Base-by-base conservation (phyloP, 2,113 vertebrate species). In the Poeciliopsis prolifica region DNA sequence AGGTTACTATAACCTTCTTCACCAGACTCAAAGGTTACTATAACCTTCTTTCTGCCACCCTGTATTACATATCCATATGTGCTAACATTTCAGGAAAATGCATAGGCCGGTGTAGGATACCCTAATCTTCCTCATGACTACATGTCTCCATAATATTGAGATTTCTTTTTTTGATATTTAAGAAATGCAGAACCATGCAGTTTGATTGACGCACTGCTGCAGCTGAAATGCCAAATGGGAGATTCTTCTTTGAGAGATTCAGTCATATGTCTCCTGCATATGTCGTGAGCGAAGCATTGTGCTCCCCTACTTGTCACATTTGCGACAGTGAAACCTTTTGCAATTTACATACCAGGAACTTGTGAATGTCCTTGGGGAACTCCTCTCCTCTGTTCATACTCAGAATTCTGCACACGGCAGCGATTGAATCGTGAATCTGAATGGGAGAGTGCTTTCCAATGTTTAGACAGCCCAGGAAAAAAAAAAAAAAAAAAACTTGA, bases 271-370 rank as follows among this genome's bases (percentile, higher is more conserved):
- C 77, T 83, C 64, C 72, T 68, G 76, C 90, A 82, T 61, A 67
- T 71, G 79, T 84, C 76, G 71, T 37, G 78, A 75, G 72, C 58
- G 71, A 74, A 74, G 68, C 74, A 26, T 30, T 17, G 13, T 9
- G 68, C 78, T 73, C 68, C 70, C 62, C 42, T 30, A 64, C 77
- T 72, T 70, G 61, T n/a, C 83, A 10, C 68, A 68, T 65, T 77
- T 84, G 80, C 48, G 60, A 60, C 79, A 69, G 83, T 71, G 73
- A 66, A 83, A 65, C 65, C 65, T 30, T 74, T 81, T 67, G 8
- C 79, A 68, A 90, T 91, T 92, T 91, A 78, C 89, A 93, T 90
- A 87, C 82, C 78, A 86, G 72, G 87, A 90, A 89, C 82, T 83
- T 89, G 71, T 68, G 74, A 75, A 74, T 72, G 84, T 87, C 90